Conservation (phyloP, 2,888 invertebrate species). For the Geotrupes spiniger region DNA sequence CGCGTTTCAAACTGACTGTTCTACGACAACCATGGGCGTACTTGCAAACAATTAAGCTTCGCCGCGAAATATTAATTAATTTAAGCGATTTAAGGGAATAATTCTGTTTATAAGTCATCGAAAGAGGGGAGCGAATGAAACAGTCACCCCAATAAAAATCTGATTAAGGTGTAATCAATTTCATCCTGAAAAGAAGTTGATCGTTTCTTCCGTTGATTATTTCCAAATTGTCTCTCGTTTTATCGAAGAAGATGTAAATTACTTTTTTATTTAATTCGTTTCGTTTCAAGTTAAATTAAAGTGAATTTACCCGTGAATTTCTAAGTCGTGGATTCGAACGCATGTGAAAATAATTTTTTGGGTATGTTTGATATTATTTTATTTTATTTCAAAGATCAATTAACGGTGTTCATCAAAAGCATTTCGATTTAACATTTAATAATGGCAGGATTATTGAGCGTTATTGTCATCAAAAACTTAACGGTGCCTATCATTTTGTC, state of each 20-base stretch:
- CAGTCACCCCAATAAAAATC: constrained; percentile 5
- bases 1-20: no score
- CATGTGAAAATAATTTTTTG: no score
- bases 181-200: neutral
- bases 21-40: no score
- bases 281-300: neutral
- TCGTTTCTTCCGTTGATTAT: constrained; percentile 15
- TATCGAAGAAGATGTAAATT: constrained; percentile 4
- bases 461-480: constrained; percentile 25
- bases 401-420: neutral
- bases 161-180: constrained; percentile 2
- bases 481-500: constrained; percentile 26
- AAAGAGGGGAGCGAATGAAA: constrained; percentile 7
- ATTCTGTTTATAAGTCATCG: neutral
- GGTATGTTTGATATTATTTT: no score
- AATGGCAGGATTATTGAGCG: constrained; percentile 16
- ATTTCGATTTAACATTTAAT: neutral
- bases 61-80: no score
- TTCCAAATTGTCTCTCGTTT: constrained; percentile 14
- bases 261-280: constrained; percentile 4
- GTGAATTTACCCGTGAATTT: no score
- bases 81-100: constrained; percentile 1
- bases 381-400: no score
- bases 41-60: no score
- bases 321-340: no score